phyloP scores from a whole-genome alignment of 2,888 invertebrate genomes.

The Junonia oenone region DNA sequence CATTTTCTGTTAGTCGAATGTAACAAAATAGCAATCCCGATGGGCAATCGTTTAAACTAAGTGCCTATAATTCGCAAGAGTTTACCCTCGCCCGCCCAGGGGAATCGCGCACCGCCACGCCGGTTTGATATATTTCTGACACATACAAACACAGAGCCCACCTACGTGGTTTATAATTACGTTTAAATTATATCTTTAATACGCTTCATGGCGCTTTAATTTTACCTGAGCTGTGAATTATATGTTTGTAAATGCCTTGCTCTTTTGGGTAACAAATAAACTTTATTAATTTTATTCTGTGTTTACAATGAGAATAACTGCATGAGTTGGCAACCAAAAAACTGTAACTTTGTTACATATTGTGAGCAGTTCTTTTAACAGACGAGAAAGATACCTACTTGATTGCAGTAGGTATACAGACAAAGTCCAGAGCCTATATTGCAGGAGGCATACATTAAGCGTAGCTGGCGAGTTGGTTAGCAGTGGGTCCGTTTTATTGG shows the following conservation, averaged over 20 bases:
- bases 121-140: slow-evolving; percentile 59
- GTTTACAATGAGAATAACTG: background rate
- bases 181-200: slow-evolving; percentile 4
- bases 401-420: background rate
- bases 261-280: background rate
- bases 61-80: slow-evolving; percentile 73
- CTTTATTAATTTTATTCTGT: background rate
- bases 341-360: background rate
- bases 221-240: background rate
- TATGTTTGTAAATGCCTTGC: background rate
- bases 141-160: slow-evolving; percentile 32
- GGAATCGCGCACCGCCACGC: slow-evolving; percentile 55
- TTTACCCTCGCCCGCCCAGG: slow-evolving; percentile 60
- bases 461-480: slow-evolving; percentile 23
- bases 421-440: slow-evolving; percentile 23
- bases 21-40: slow-evolving; percentile 57
- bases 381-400: background rate
- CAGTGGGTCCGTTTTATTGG: slow-evolving; percentile 66
- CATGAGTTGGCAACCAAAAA: background rate
- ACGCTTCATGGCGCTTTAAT: background rate
- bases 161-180: slow-evolving; percentile 24
- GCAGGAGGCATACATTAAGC: slow-evolving; percentile 1
- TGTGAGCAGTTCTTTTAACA: background rate
- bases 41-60: slow-evolving; percentile 71
- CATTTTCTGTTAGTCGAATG: slow-evolving; percentile 44